These are phyloP conservation scores for Dryas iulia DNA, from an alignment of 1,140 invertebrate species.

Conservation along the genomic window DNA sequence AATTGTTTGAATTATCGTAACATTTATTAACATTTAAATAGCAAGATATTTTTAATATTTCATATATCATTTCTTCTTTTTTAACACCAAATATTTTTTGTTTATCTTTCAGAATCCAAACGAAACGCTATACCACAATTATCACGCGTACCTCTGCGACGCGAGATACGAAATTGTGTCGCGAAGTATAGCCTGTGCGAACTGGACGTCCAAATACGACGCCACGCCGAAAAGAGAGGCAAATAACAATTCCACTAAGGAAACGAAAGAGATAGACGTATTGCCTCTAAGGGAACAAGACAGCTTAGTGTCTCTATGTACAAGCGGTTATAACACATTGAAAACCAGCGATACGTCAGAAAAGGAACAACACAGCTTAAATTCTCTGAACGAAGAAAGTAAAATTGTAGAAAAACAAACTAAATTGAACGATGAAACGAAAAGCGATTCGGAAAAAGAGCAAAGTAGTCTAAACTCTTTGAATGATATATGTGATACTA, in stretches of 20 bases:
- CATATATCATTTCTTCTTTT: no score
- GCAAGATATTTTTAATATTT: not conserved
- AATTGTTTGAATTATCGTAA: no score
- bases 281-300: constrained; percentile 44
- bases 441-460: not conserved
- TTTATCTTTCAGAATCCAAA: constrained; percentile 66
- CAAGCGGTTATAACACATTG: constrained; percentile 64
- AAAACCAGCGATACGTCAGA: constrained; percentile 72
- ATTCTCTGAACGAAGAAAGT: not conserved
- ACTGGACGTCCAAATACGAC: constrained; percentile 90
- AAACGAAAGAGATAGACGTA: constrained; percentile 58
- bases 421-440: not conserved
- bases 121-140: constrained; percentile 86
- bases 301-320: constrained; percentile 65
- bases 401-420: not conserved
- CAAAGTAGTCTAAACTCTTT: not conserved
- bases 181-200: constrained; percentile 86
- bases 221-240: constrained; percentile 65
- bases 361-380: constrained; percentile 36
- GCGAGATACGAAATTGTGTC: constrained; percentile 88
- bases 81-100: not conserved
- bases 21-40: not conserved
- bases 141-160: constrained; percentile 91
- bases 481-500: not conserved
- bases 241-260: constrained; percentile 67